Percentiles rank a stretch among this genome's conserved stretches.
Conservation (phyloP, 2,888 invertebrate genomes). For the Thumatha senex region DNA sequence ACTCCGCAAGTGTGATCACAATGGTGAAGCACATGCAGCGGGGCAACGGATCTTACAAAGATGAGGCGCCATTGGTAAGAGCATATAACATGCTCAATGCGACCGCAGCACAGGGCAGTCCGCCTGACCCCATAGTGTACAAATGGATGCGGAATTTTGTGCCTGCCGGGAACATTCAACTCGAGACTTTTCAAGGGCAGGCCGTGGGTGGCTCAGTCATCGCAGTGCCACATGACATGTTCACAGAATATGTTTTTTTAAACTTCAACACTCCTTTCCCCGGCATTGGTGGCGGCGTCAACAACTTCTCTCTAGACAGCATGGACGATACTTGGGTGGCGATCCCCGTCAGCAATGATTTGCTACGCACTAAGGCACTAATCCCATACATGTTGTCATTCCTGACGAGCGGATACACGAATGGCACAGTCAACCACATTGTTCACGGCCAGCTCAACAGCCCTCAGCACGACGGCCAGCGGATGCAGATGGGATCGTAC, state of each 20-base stretch:
- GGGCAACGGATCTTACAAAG: not conserved
- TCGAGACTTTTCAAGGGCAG: not conserved
- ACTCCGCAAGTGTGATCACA: conserved; percentile 11
- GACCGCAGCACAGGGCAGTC: not conserved
- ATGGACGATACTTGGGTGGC: no score
- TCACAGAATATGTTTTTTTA: not conserved
- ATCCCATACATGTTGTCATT: not conserved
- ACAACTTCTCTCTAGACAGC: not conserved
- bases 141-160: not conserved
- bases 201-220: not conserved
- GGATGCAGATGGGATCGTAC: not conserved
- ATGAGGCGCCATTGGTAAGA: no score
- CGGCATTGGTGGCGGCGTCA: not conserved
- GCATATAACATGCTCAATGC: not conserved
- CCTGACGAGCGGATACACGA: not conserved
- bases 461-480: not conserved
- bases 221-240: not conserved
- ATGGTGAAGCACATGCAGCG: conserved; percentile 9
- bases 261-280: conserved; percentile 3
- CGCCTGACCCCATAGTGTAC: not conserved
- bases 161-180: not conserved
- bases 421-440: not conserved
- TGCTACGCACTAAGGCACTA: not conserved
- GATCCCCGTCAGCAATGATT: no score
- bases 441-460: not conserved